These are phyloP conservation scores for Helicoverpa assulta DNA, from an alignment of 2,888 invertebrate species.

Conservation along the genomic window DNA sequence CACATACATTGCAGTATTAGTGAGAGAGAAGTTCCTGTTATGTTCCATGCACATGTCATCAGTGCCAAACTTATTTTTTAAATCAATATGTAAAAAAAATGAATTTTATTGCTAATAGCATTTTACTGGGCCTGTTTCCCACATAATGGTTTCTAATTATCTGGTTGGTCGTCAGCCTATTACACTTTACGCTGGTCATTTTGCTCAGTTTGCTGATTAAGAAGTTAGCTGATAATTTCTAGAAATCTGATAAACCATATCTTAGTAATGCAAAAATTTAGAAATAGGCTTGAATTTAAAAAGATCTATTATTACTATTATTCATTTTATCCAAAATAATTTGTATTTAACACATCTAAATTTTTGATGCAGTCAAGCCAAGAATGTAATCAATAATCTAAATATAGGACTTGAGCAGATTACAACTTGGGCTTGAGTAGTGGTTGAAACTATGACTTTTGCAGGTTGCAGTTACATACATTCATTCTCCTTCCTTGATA, in stretches of 20 bases:
- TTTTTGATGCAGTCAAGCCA: neutral
- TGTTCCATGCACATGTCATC: neutral
- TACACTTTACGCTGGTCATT: too few species aligned
- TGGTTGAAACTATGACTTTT: neutral
- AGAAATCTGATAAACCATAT: neutral
- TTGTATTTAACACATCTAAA: neutral
- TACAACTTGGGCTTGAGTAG: neutral
- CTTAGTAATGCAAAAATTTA: neutral
- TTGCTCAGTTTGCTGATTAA: neutral
- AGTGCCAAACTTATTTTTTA: conserved; percentile 12
- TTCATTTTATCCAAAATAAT: neutral
- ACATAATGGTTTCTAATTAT: too few species aligned
- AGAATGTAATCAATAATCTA: neutral
- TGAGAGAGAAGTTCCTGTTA: conserved; percentile 14
- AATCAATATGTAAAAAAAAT: too few species aligned
- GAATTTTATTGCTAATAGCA: too few species aligned
- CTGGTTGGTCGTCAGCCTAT: too few species aligned
- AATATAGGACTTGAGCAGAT: neutral
- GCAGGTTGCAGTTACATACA: neutral
- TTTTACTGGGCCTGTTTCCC: too few species aligned
- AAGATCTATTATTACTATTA: neutral
- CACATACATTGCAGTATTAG: conserved; percentile 14
- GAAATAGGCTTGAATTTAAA: neutral
- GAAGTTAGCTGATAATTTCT: neutral
- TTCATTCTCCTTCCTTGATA: neutral